phyloP scores from a whole-genome alignment of 2,888 invertebrate species.

The Drosophila setosimentum region DNA sequence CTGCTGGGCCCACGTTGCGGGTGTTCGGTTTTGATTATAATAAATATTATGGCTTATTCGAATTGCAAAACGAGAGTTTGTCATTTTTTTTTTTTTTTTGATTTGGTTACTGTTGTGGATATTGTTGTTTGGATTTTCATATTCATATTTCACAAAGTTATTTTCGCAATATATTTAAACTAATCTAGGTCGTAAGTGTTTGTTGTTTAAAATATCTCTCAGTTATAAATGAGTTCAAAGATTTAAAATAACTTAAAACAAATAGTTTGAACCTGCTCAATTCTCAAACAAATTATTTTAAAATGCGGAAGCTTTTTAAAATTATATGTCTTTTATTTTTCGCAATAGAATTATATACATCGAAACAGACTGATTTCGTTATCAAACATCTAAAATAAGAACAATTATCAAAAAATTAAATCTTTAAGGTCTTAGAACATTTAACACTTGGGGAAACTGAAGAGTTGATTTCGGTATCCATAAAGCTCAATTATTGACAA shows the following conservation, averaged over 20 bases:
- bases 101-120: conserved; percentile 7
- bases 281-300: background rate
- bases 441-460: background rate
- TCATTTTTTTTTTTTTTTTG: conserved; percentile 24
- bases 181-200: background rate
- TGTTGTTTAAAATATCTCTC: conserved; percentile 2
- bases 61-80: conserved; percentile 65
- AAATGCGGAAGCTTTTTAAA: background rate
- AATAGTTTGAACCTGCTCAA: background rate
- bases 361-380: background rate
- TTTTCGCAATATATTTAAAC: conserved; percentile 36
- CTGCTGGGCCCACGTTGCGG: conserved; percentile 64
- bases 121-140: conserved; percentile 8
- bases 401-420: background rate
- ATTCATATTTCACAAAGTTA: conserved; percentile 20
- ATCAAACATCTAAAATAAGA: background rate
- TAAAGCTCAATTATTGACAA: background rate
- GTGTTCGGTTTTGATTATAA: conserved; percentile 76
- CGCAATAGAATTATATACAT: background rate
- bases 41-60: conserved; percentile 68
- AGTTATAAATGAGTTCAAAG: background rate
- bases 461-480: background rate
- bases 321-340: background rate
- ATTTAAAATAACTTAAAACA: background rate
- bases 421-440: background rate